phyloP scores from a whole-genome alignment of 2,888 invertebrate species.

The Erpobdella octoculata region DNA sequence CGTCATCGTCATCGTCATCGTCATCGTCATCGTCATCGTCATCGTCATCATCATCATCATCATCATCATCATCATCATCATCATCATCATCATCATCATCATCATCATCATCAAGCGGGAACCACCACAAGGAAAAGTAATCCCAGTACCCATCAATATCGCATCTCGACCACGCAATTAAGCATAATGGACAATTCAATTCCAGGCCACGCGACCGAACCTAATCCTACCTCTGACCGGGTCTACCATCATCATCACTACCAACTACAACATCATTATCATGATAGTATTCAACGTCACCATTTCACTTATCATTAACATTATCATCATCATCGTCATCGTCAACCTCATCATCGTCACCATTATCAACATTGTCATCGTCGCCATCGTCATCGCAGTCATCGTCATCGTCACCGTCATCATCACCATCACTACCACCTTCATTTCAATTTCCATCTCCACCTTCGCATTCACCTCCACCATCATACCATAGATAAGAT shows the following conservation, averaged over 20 bases:
- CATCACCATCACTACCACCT: not conserved
- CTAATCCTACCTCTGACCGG: no score
- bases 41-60: slow-evolving; percentile 68
- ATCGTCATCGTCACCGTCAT: not conserved
- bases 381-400: not conserved
- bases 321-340: not conserved
- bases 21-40: slow-evolving; percentile 63
- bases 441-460: not conserved
- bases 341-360: not conserved
- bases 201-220: slow-evolving; percentile 14
- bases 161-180: slow-evolving; percentile 29
- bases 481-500: no score
- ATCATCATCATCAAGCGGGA: no score
- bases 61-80: slow-evolving; percentile 60
- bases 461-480: not conserved
- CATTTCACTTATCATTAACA: not conserved
- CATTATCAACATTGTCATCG: not conserved
- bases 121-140: slow-evolving; percentile 68
- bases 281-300: not conserved
- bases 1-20: slow-evolving; percentile 67
- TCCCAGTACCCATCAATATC: slow-evolving; percentile 27
- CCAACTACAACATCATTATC: not conserved
- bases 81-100: slow-evolving; percentile 71
- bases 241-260: no score
- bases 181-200: slow-evolving; percentile 33